phyloP scores from a whole-genome alignment of 2,888 invertebrate species.

The Campoletis raptor region DNA sequence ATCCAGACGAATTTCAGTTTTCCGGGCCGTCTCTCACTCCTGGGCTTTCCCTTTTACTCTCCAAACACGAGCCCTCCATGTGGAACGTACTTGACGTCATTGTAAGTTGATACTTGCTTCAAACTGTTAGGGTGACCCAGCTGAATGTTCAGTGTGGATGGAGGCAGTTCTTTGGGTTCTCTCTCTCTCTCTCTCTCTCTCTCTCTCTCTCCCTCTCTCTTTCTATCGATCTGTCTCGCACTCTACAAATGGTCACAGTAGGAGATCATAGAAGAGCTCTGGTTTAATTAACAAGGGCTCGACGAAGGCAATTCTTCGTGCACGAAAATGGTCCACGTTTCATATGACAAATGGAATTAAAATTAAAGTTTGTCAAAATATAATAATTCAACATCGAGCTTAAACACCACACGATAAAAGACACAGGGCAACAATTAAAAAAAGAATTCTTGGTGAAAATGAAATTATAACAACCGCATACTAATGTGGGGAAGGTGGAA shows the following conservation, averaged over 20 bases:
- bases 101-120: slow-evolving; percentile 63
- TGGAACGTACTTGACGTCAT: slow-evolving; percentile 68
- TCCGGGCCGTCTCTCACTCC: slow-evolving; percentile 31
- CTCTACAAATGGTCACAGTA: slow-evolving; percentile 8
- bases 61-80: slow-evolving; percentile 65
- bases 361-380: neutral
- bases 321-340: slow-evolving; percentile 34
- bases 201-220: slow-evolving; percentile 33
- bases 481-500: neutral
- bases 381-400: neutral
- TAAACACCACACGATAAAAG: neutral
- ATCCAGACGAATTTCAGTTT: slow-evolving; percentile 39
- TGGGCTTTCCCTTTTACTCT: slow-evolving; percentile 21
- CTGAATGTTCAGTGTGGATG: slow-evolving; percentile 30
- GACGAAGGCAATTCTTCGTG: slow-evolving; percentile 6
- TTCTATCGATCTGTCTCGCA: neutral
- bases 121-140: slow-evolving; percentile 43
- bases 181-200: slow-evolving; percentile 25
- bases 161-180: neutral
- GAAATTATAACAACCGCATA: slow-evolving; percentile 48
- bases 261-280: slow-evolving; percentile 56
- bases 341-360: neutral
- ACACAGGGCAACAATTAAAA: neutral
- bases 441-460: slow-evolving; percentile 26
- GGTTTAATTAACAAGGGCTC: slow-evolving; percentile 72